Base-by-base conservation (phyloP, 2,888 invertebrate species). In the Tetragonisca angustula region DNA sequence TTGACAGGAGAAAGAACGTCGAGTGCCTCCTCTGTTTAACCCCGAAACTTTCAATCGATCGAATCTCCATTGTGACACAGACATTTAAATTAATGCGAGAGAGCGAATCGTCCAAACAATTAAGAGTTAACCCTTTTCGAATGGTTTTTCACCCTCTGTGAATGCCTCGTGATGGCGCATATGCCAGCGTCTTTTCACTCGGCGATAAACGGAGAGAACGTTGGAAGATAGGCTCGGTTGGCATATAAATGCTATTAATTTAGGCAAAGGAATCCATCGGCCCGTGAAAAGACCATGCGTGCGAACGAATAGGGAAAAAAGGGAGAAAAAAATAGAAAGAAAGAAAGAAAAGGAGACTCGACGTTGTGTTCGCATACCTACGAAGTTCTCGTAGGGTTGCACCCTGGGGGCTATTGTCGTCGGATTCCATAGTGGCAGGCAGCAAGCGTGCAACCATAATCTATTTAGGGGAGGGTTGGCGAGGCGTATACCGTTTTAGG, bases 171-270 rank as follows among this genome's bases (percentile, higher is more conserved):
- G 82, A 84, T 84, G 78, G 88, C 86, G 91, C 92, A 92, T 93
- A 92, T 89, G 90, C 83, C 84, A 84, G 54, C 77, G 87, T 59
- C 49, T 59, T 49, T 79, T 81, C 56, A 24, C 19, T 1, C 32
- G 27, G 54, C 72, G 24, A 5, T 71, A 32, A 67, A 69, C 32
- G 36, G 54, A 92, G 91, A 91, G 90, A 83, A 81, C 74, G 65
- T 68, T 75, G 65, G 73, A 71, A 54, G 62, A 61, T 71, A 50
- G 77, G 3, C 84, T 90, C 43, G 43, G 90, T 91, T 87, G 91
- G 90, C 91, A 91, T 91, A 93, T 90, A 91, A 92, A 92, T 85
- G 91, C 92, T 91, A 93, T 94, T 94, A 94, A 93, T 94, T 94
- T 91, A 83, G 82, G 88, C 90, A 92, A 93, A 93, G 90, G 91